phyloP scores from a whole-genome alignment of 2,888 invertebrate species.

The Drosophila percnosoma region DNA sequence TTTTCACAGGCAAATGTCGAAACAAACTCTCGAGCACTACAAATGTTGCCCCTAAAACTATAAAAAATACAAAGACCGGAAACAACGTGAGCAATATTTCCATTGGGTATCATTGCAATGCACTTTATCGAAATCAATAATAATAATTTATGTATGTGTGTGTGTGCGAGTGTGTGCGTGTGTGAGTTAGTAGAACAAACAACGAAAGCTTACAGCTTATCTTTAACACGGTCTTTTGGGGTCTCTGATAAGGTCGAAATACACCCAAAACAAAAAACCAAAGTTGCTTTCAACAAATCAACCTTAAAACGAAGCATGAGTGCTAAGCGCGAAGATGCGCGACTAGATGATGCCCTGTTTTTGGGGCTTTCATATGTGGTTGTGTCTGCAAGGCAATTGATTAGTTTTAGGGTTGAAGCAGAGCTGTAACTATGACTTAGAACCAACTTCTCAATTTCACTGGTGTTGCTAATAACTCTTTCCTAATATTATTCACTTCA shows the following conservation, averaged over 20 bases:
- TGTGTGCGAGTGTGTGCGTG: slow-evolving; percentile 18
- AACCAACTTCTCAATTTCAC: background rate
- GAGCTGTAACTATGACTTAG: too few relatives aligned
- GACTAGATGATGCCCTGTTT: slow-evolving; percentile 7
- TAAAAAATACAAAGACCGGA: slow-evolving; percentile 59
- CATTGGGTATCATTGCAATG: slow-evolving; percentile 41
- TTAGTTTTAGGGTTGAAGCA: background rate
- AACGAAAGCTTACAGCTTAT: slow-evolving; percentile 68
- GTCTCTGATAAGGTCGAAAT: slow-evolving; percentile 54
- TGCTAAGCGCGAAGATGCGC: too few relatives aligned
- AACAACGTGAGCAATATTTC: slow-evolving; percentile 68
- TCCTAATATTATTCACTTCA: too few relatives aligned
- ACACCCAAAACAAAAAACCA: slow-evolving; percentile 6
- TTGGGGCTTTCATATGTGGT: background rate
- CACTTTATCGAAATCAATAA: slow-evolving; percentile 73
- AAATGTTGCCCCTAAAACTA: slow-evolving; percentile 23
- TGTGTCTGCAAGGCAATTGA: background rate
- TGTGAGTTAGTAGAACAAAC: slow-evolving; percentile 56
- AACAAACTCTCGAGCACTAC: slow-evolving; percentile 23
- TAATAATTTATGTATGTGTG: slow-evolving; percentile 54
- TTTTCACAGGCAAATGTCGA: slow-evolving; percentile 65
- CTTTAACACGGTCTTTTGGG: slow-evolving; percentile 63
- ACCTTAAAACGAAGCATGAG: slow-evolving; percentile 29
- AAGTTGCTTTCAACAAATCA: slow-evolving; percentile 47
- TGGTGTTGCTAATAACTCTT: background rate